phyloP scores from a whole-genome alignment of 2,888 invertebrate genomes.

The Caprella mutica region DNA sequence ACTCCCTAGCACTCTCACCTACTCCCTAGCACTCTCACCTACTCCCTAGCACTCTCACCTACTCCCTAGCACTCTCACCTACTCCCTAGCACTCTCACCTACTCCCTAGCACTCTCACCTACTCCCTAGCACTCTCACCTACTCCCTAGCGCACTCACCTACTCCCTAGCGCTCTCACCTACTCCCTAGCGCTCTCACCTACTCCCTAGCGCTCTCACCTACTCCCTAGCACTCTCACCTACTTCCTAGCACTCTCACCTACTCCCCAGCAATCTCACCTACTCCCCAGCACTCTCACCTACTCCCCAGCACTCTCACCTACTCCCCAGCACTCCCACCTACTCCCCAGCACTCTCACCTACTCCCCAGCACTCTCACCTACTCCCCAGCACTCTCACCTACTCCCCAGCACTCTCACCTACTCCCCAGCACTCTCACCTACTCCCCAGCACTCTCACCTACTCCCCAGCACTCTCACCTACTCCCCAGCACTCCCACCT shows the following conservation, averaged over 20 bases:
- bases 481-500: not conserved
- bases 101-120: not conserved
- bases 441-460: not conserved
- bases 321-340: not conserved
- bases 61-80: not conserved
- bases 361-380: not conserved
- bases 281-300: too few relatives aligned
- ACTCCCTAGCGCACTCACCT: too few relatives aligned
- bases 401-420: too few relatives aligned
- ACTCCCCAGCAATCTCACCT: not conserved
- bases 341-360: too few relatives aligned
- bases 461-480: too few relatives aligned
- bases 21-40: not conserved
- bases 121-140: not conserved
- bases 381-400: not conserved
- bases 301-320: not conserved
- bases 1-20: not conserved
- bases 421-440: not conserved
- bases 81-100: too few relatives aligned
- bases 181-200: not conserved
- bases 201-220: not conserved
- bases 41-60: constrained; percentile 50
- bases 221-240: too few relatives aligned
- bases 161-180: too few relatives aligned
- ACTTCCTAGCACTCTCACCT: not conserved